Percentiles rank a stretch among this genome's conserved stretches.
Evolutionary conservation across 2,113 vertebrate genomes (phyloP).

Genomic region (Cacatua alba): DNA sequence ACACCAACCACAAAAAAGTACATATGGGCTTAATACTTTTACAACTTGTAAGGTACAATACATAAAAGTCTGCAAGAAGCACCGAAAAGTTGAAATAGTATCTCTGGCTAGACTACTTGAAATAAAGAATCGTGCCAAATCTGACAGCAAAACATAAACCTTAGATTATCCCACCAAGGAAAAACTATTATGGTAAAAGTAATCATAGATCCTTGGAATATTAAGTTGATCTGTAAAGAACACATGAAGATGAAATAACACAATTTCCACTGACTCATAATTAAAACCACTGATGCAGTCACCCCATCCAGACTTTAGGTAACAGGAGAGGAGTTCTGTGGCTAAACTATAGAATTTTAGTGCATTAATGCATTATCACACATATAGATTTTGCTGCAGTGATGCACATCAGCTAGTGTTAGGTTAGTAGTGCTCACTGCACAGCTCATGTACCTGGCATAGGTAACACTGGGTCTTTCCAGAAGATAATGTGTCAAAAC

Average conservation of each 20-base stretch:
- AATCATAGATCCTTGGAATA: conserved; percentile 9
- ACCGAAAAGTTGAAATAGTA: not conserved
- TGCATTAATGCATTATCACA: conserved; percentile 9
- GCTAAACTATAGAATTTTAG: not conserved
- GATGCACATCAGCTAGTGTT: not conserved
- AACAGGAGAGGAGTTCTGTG: conserved; percentile 8
- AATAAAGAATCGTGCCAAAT: conserved; percentile 12
- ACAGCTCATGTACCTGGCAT: not conserved
- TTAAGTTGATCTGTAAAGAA: conserved; percentile 27
- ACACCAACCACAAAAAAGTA: not conserved
- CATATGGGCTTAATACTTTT: not conserved
- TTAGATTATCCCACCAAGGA: conserved; percentile 39
- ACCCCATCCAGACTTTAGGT: conserved; percentile 21
- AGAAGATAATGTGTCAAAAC: conserved; percentile 10
- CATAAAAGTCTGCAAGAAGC: not conserved
- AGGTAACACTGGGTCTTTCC: conserved; percentile 1
- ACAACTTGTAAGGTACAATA: not conserved
- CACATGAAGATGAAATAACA: not conserved
- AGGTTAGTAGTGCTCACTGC: not conserved
- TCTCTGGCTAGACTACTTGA: not conserved
- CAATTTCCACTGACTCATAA: conserved; percentile 47
- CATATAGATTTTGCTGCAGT: not conserved
- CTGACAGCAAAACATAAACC: not conserved
- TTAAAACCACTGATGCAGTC: conserved; percentile 62
- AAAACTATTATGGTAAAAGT: conserved; percentile 4